Evolutionary conservation across 2,888 invertebrate species (phyloP), one percentile per base, ranked within the genome.

Genomic region (Chorisops tibialis): DNA sequence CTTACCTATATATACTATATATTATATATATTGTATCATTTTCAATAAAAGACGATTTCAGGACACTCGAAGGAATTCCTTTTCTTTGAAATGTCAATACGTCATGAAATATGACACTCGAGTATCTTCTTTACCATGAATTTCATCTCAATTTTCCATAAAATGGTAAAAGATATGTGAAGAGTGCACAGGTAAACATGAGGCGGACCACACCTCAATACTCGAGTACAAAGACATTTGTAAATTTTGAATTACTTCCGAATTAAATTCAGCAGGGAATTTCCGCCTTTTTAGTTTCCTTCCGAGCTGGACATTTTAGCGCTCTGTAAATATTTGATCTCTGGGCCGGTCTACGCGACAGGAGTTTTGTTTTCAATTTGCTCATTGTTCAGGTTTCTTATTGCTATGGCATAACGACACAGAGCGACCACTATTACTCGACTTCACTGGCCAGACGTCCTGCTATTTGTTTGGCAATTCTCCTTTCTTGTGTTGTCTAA

Each of bases 201-300:
- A 60, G 54, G 49, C 35, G 52, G 48, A 60, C 63, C 63, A 56
- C 63, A 63, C 59, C 47, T 39, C 18, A 41, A 41, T 11, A 18
- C 47, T 58, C 19, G 51, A 30, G 30, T 30, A 56, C 56, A 56
- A 56, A 52, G 30, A 30, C 52, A 41, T 54, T 54, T 39, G 56
- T 62, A 56, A 49, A 54, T 63, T 60, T 63, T 63, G 60, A 60
- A 63, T 63, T 63, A 63, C 56, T 63, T 63, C 63, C 63, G 63
- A 60, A 63, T 60, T 45, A 49, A 54, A 63, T 63, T 56, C 52
- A 48, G 48, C 48, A 48, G 48, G 49, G 59, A 37, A 35, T 59
- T 59, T 48, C 59, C 48, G 48, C 35, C 49, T 59, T 59, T 38
- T 48, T 37, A 56, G 43, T 56, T 56, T 4, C 4, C 43, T 9